These are phyloP conservation scores for Drosophila affinis DNA, from an alignment of 2,888 invertebrate species.

Conservation along the genomic window DNA sequence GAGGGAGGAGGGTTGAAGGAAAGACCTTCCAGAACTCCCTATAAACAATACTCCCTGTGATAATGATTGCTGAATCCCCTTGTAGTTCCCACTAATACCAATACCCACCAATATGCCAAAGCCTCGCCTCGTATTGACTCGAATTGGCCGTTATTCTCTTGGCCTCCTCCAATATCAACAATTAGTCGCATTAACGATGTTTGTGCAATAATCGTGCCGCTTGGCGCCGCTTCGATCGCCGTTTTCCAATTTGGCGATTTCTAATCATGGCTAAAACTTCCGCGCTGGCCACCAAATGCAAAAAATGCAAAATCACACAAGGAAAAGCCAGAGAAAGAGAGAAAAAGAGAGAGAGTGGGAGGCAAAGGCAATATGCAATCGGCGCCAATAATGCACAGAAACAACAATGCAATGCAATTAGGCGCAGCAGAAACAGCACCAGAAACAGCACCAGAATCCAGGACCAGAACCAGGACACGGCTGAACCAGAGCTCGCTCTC, in stretches of 20 bases:
- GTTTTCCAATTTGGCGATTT: conserved; percentile 34
- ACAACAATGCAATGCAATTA: conserved; percentile 68
- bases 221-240: conserved; percentile 1
- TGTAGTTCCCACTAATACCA: neutral
- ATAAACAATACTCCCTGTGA: neutral
- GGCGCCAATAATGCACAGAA: conserved; percentile 46
- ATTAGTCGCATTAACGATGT: conserved; percentile 18
- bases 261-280: conserved; percentile 26
- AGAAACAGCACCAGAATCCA: conserved; percentile 19
- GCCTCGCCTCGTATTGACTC: neutral
- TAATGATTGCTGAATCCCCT: neutral
- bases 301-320: conserved; percentile 33
- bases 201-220: conserved; percentile 30
- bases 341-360: neutral
- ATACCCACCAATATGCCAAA: neutral
- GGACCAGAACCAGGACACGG: neutral
- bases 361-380: conserved; percentile 34
- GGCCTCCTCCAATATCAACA: neutral
- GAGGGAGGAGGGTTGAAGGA: neutral
- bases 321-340: neutral
- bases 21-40: neutral
- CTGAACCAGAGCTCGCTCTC: neutral
- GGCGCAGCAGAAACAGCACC: conserved; percentile 32
- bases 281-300: conserved; percentile 1
- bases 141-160: conserved; percentile 10